Conservation (phyloP, 2,797 vertebrate species). For the Hippopotamyrus pictus region DNA sequence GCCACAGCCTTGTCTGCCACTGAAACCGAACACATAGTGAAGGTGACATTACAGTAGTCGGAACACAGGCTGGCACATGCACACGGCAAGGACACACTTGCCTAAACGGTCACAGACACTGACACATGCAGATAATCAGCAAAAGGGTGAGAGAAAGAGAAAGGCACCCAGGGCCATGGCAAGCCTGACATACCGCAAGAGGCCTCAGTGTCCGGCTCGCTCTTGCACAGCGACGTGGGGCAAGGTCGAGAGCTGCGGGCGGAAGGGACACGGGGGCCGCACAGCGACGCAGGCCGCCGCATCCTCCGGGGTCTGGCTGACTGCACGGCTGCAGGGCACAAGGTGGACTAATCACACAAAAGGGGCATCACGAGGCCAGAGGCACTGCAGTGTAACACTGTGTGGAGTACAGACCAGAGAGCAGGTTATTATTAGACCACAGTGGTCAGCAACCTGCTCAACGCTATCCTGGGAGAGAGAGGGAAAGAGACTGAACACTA, state of each 20-base stretch:
- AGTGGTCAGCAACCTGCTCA: neutral
- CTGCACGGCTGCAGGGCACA: slow-evolving; percentile 32
- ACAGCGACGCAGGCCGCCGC: slow-evolving; percentile 47
- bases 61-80: neutral
- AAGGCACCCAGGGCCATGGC: slow-evolving; percentile 23
- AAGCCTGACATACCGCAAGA: slow-evolving; percentile 50
- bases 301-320: slow-evolving; percentile 28
- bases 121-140: neutral
- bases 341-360: neutral
- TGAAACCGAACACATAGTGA: slow-evolving; percentile 32
- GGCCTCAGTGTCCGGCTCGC: slow-evolving; percentile 74
- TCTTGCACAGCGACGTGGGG: slow-evolving; percentile 74
- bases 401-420: neutral
- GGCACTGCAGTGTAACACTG: neutral
- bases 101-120: neutral
- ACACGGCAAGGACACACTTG: neutral
- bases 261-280: slow-evolving; percentile 46
- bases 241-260: slow-evolving; percentile 43
- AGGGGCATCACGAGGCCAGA: neutral
- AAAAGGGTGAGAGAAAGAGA: neutral
- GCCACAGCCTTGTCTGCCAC: slow-evolving; percentile 39
- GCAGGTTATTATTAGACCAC: neutral
- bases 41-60: neutral
- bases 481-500: neutral
- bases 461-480: neutral